Base-by-base conservation (phyloP, 92 coral and sea anemone species). In the Bergia puertoricense region DNA sequence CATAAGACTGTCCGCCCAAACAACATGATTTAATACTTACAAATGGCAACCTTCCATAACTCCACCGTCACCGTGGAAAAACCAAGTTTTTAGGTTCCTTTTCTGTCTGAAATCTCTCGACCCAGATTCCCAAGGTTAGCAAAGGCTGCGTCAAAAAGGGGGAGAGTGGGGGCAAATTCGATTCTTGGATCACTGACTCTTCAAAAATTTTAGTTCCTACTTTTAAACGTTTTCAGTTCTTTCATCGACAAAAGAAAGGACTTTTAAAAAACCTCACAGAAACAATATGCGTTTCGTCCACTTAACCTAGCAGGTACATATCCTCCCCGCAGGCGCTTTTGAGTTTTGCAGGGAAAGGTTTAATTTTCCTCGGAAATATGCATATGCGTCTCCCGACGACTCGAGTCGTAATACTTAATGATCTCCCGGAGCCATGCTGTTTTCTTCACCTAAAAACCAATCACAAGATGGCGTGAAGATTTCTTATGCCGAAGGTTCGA, bases 401-500 rank as follows among this genome's bases (percentile, higher is more conserved):
- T 30, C 86, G 30, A 81, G 37, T 81, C 85, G 59, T 81, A 81
- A 30, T 44, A 13, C 9, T 81, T 81, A 81, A 81, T 81, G 85
- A 18, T 41, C 85, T 81, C 85, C 85, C 59, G 85, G 65, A 15
- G n/a, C 22, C 85, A 81, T 40, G 77, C 86, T 22, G 86, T 46
- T 46, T 43, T 81, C 13, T 9, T 81, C 1, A 81, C 86, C 77
- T n/a, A 50, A 46, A 81, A 81, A 56, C 77, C 86, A 81, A 56
- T 81, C 77, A 56, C 86, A 81, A 81, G 85, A 46, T 10, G 59
- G 16, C 85, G 3, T 81, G 8, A 81, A 50, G 85, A 81, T 81
- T 81, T 81, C 30, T 81, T 56, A 39, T 81, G 79, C 67, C 86
- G 20, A 81, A 54, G 86, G 73, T 81, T 78, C 54, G 86, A 81